Base-by-base conservation (phyloP, 1,140 invertebrate genomes). In the Dreissena rostriformis region DNA sequence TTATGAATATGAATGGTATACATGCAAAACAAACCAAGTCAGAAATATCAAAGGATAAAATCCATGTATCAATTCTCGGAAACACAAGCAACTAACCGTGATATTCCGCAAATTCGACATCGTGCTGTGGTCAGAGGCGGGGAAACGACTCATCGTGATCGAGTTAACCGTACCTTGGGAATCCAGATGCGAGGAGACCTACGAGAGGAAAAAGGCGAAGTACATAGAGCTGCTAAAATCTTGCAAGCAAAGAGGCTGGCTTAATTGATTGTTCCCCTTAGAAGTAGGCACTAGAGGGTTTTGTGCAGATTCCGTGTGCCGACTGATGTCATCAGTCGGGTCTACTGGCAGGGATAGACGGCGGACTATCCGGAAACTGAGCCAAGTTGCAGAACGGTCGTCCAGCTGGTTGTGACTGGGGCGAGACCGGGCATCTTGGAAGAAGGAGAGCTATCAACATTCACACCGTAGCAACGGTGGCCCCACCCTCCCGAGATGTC, bases 221-320 rank as follows among this genome's bases (percentile, higher is more conserved):
- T 51, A 76, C 28, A 65, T 52, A 63, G 67, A 73, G 52, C 53
- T 82, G 12, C 26, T 49, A 7, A 11, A 72, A 10, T 5, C 49
- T 29, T 82, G 57, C n/a, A 75, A 28, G 1, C n/a, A 55, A 39
- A 49, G 53, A 52, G 79, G 68, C 52, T 74, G 68, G 70, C 79
- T 24, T 24, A 63, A 52, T 63, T 82, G 79, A 68, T 53, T 67
- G 26, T 82, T 82, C 51, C 81, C 57, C 17, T 28, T 82, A 17
- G 70, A 82, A 66, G 71, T 82, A 66, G 81, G 71, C 29, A 22
- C 52, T n/a, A 66, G 81, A 68, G 81, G 71, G 26, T 82, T 82
- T 52, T 63, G 39, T 75, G 22, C 61, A 17, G 15, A 79, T 14
- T 79, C 66, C 12, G 51, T 66, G 39, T 67, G 10, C 63, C 26